A percentile compares a stretch with the other conserved stretches of the same genome.
Evolutionary conservation across 1,140 invertebrate genomes (phyloP).

Genomic region (Trichonephila clavata): DNA sequence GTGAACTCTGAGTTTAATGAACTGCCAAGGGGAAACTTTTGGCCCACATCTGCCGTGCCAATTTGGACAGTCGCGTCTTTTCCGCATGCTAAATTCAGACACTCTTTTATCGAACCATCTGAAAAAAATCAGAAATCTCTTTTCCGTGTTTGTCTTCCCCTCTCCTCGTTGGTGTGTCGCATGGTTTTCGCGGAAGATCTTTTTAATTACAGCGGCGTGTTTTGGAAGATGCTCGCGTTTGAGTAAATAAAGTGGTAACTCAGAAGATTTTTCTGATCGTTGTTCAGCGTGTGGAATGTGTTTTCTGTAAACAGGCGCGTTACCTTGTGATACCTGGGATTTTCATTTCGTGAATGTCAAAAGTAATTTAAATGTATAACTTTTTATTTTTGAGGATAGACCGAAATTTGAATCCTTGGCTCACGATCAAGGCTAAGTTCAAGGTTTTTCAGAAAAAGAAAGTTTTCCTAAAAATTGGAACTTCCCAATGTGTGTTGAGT

Average conservation of each 20-base stretch:
- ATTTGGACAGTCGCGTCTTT: constrained; percentile 22
- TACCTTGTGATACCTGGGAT: neutral
- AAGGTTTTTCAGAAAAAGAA: too few relatives aligned
- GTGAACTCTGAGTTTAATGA: constrained; percentile 44
- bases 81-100: constrained; percentile 10
- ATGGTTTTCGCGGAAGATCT: neutral
- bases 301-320: neutral
- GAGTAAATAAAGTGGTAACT: neutral
- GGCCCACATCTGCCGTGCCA: neutral
- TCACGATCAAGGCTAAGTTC: too few relatives aligned
- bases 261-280: neutral
- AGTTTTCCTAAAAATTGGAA: too few relatives aligned
- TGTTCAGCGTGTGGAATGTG: neutral
- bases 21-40: neutral
- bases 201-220: neutral
- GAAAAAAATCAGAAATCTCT: too few relatives aligned
- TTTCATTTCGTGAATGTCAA: too few relatives aligned
- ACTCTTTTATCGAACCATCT: neutral
- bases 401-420: too few relatives aligned
- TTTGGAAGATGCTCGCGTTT: neutral
- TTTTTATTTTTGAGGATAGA: too few relatives aligned
- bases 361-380: too few relatives aligned
- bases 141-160: neutral
- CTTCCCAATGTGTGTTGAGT: too few relatives aligned
- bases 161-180: neutral